These are phyloP conservation scores for Neomorphus geoffroyi DNA, from an alignment of 2,797 vertebrate species.

Conservation along the genomic window DNA sequence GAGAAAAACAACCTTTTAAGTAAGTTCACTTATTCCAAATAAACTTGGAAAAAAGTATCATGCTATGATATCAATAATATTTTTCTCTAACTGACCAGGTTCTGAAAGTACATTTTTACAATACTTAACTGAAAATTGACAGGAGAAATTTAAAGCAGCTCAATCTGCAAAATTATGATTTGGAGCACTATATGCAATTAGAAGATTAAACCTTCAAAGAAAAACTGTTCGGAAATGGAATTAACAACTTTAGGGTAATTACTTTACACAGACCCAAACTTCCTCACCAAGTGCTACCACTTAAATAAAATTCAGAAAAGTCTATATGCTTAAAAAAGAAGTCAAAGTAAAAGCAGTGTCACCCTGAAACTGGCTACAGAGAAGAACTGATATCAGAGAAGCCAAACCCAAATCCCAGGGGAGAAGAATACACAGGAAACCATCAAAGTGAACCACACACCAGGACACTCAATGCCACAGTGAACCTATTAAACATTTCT, in stretches of 20 bases:
- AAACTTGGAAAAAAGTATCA: neutral
- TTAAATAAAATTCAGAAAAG: neutral
- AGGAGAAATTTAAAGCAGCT: neutral
- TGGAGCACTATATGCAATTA: neutral
- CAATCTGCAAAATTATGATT: neutral
- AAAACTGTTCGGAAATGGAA: neutral
- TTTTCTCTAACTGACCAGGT: neutral
- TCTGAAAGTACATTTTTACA: neutral
- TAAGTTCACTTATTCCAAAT: neutral
- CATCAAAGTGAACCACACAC: neutral
- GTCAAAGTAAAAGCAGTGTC: neutral
- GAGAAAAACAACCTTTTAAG: neutral
- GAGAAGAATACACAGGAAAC: neutral
- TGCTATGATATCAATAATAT: rapidly evolving
- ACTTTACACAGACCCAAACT: neutral
- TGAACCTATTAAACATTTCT: neutral
- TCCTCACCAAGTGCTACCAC: neutral
- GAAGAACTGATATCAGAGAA: neutral
- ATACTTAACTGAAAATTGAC: neutral
- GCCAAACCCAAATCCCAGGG: neutral
- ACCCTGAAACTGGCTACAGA: neutral
- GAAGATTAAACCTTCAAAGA: neutral
- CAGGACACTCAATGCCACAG: neutral
- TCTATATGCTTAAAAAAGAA: neutral
- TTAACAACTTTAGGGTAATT: neutral